A percentile compares a stretch with the other conserved stretches of the same genome.
These are phyloP conservation scores for Perccottus glenii DNA, from an alignment of 2,113 vertebrate genomes.

Conservation along the genomic window DNA sequence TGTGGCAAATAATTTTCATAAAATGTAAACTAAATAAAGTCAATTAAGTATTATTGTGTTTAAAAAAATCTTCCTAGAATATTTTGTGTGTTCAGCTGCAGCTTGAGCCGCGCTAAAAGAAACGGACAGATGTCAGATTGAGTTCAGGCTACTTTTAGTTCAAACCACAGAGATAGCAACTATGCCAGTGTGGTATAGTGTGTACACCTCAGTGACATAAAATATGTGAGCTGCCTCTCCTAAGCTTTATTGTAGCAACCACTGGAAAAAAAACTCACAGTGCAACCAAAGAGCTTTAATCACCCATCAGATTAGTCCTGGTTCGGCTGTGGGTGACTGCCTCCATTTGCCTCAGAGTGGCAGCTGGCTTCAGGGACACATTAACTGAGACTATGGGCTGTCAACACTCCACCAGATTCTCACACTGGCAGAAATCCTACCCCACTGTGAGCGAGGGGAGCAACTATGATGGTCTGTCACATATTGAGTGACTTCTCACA, in stretches of 20 bases:
- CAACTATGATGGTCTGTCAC: constrained; percentile 28
- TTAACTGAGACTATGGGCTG: constrained; percentile 65
- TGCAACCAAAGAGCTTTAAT: constrained; percentile 62
- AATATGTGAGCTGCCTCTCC: constrained; percentile 15
- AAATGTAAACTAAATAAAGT: too few species aligned
- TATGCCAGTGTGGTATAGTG: background rate
- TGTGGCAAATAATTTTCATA: too few species aligned
- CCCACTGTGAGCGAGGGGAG: constrained; percentile 35
- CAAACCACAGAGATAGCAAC: background rate
- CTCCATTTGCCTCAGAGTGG: constrained; percentile 66
- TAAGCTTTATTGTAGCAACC: constrained; percentile 19
- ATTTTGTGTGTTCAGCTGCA: too few species aligned
- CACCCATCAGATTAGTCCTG: constrained; percentile 64
- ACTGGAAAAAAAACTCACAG: constrained; percentile 14
- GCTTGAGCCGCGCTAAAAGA: background rate
- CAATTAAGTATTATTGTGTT: too few species aligned
- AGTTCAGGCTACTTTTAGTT: constrained; percentile 40
- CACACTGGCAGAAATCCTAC: constrained; percentile 57
- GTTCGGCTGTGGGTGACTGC: constrained; percentile 67
- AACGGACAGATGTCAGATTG: background rate
- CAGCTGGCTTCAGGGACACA: constrained; percentile 74
- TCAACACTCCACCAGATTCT: constrained; percentile 68
- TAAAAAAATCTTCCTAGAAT: too few species aligned
- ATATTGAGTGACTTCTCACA: constrained; percentile 11
- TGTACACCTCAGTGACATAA: background rate